Conservation (phyloP, 2,113 vertebrate genomes). For the Mus spicilegus region DNA sequence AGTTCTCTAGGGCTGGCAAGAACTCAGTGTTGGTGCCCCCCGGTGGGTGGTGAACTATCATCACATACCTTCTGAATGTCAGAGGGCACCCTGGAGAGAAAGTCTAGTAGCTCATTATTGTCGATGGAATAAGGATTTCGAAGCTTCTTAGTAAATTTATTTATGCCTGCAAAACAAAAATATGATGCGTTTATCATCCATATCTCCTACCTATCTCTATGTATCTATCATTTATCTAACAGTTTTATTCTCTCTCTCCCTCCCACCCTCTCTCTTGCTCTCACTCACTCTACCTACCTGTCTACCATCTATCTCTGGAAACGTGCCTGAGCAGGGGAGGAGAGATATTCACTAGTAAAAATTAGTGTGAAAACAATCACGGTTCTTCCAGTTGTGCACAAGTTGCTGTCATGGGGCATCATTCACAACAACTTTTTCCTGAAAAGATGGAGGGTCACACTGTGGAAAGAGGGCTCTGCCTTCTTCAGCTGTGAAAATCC, state of each 20-base stretch:
- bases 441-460: conserved; percentile 18
- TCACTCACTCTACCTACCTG: background rate
- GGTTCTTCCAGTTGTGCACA: conserved; percentile 69
- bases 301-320: conserved; percentile 20
- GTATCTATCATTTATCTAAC: background rate
- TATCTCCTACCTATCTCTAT: background rate
- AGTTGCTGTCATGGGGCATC: conserved; percentile 75
- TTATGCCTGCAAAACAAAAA: conserved; percentile 90
- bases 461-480: conserved; percentile 55
- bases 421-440: conserved; percentile 77
- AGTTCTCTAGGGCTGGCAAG: conserved; percentile 14
- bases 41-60: conserved; percentile 59
- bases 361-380: conserved; percentile 87
- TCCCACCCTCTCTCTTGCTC: no score
- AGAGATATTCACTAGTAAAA: conserved; percentile 83
- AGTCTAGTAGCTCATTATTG: conserved; percentile 96
- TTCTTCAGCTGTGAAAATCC: conserved; percentile 75
- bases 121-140: conserved; percentile 95
- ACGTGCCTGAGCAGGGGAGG: conserved; percentile 42
- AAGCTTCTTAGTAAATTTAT: conserved; percentile 99
- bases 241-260: background rate
- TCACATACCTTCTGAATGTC: conserved; percentile 98
- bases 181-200: background rate
- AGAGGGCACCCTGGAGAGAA: conserved; percentile 98
- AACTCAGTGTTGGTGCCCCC: conserved; percentile 37